These are phyloP conservation scores for Zelleria hepariella DNA, from an alignment of 2,888 invertebrate genomes.

Conservation along the genomic window DNA sequence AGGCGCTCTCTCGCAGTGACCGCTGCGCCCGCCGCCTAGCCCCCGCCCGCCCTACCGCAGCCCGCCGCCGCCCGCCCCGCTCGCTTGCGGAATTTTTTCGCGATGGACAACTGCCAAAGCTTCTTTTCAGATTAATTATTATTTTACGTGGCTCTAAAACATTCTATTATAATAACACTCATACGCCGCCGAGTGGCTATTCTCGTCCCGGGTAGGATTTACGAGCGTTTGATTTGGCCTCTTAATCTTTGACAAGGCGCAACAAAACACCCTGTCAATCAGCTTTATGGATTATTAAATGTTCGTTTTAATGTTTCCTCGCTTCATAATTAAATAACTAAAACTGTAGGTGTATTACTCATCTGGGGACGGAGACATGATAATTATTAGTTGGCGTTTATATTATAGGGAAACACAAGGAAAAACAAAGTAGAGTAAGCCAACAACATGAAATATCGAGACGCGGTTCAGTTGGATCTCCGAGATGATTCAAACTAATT, in stretches of 20 bases:
- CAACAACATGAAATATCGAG: neutral
- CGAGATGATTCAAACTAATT: neutral
- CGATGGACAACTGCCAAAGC: slow-evolving; percentile 55
- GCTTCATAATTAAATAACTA: neutral
- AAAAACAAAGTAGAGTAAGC: neutral
- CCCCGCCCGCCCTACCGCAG: neutral
- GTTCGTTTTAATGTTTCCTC: neutral
- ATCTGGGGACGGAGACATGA: neutral
- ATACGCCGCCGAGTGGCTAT: slow-evolving; percentile 39
- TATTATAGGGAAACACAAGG: neutral
- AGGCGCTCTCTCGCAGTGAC: neutral
- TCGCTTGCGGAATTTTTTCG: slow-evolving; percentile 34
- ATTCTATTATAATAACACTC: slow-evolving; percentile 61
- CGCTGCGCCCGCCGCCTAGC: neutral
- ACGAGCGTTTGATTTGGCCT: slow-evolving; percentile 59
- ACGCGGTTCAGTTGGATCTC: neutral
- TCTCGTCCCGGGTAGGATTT: slow-evolving; percentile 44
- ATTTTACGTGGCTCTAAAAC: slow-evolving; percentile 60
- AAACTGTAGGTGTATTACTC: neutral
- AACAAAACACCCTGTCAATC: slow-evolving; percentile 42
- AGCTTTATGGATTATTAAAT: neutral
- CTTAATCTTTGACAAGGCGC: slow-evolving; percentile 49
- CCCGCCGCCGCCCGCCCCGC: neutral
- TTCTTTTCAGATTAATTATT: slow-evolving; percentile 69
- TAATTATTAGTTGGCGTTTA: neutral